phyloP scores from a whole-genome alignment of 2,888 invertebrate species.

The Chrysolina oricalcia region DNA sequence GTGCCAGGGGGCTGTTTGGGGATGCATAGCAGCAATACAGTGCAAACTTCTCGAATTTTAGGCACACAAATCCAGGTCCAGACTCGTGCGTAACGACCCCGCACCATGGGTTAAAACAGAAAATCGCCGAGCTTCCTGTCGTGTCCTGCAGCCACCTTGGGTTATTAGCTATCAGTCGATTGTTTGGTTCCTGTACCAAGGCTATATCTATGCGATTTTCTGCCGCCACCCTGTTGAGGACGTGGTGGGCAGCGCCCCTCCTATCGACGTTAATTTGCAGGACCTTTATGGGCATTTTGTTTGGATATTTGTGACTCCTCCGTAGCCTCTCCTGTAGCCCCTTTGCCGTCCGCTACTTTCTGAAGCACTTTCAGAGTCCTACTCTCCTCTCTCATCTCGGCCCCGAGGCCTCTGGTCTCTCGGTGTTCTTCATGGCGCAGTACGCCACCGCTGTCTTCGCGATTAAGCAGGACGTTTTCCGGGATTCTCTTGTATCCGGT shows the following conservation, averaged over 20 bases:
- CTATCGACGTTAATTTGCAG: neutral
- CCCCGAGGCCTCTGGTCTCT: too few relatives aligned
- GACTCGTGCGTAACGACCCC: neutral
- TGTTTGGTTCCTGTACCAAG: constrained; percentile 29
- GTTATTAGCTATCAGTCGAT: neutral
- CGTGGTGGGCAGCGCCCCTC: neutral
- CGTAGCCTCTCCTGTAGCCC: too few relatives aligned
- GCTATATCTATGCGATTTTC: neutral
- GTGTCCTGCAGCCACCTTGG: constrained; percentile 17
- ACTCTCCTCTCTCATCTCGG: too few relatives aligned
- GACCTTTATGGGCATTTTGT: neutral
- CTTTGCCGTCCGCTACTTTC: too few relatives aligned
- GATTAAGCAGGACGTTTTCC: too few relatives aligned
- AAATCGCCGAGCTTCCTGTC: constrained; percentile 7
- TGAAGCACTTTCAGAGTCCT: neutral
- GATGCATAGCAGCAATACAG: constrained; percentile 33
- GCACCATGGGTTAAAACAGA: constrained; percentile 19
- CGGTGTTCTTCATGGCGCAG: too few relatives aligned
- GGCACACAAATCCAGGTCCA: constrained; percentile 1
- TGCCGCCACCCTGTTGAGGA: neutral
- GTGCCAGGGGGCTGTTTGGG: neutral
- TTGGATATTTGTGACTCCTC: too few relatives aligned
- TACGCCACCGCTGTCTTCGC: too few relatives aligned
- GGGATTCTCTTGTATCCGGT: neutral
- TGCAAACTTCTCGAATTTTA: neutral